Conservation (phyloP, 2,113 vertebrate genomes). For the Hirundichthys speculiger region DNA sequence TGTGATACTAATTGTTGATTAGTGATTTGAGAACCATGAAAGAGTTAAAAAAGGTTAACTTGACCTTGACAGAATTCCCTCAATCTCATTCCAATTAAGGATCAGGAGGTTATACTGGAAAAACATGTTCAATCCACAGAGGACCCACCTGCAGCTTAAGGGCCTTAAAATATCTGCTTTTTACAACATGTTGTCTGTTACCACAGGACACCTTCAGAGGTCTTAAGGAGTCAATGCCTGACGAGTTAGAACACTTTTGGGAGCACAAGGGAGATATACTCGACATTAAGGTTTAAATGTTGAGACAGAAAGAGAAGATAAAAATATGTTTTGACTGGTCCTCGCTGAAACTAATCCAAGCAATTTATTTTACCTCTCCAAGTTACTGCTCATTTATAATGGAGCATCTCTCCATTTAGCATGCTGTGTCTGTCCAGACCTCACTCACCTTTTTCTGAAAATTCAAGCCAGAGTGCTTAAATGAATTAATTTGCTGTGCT, state of each 20-base stretch:
- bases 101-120: neutral
- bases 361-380: too few species aligned
- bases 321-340: neutral
- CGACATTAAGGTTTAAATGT: neutral
- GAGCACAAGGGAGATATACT: neutral
- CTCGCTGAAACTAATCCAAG: too few species aligned
- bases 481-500: too few species aligned
- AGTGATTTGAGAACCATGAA: too few species aligned
- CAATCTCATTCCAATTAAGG: neutral
- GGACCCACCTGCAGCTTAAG: neutral
- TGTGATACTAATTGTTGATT: too few species aligned
- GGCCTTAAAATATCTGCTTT: neutral
- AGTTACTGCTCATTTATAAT: too few species aligned
- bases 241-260: neutral
- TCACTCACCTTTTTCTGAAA: too few species aligned
- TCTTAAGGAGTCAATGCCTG: neutral
- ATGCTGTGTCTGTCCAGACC: too few species aligned
- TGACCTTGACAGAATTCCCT: neutral
- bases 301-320: neutral
- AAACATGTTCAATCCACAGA: neutral
- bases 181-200: neutral
- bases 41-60: too few species aligned
- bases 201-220: neutral
- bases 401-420: too few species aligned
- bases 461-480: too few species aligned